phyloP scores from a whole-genome alignment of 2,888 invertebrate genomes.

The Melieria crassipennis region DNA sequence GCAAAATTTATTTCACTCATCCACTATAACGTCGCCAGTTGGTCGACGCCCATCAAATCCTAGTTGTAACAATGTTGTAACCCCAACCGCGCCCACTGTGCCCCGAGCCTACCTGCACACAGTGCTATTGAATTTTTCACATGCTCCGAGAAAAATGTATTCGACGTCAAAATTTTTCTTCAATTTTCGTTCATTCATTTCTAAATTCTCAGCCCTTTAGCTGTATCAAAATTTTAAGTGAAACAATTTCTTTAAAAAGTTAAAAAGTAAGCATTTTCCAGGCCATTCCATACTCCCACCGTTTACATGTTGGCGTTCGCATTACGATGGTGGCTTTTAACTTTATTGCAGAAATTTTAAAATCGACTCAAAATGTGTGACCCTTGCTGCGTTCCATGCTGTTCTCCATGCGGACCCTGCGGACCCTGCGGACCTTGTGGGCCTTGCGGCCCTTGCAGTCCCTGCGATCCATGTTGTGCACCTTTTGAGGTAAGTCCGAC shows the following conservation, averaged over 20 bases:
- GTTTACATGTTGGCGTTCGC: too few relatives aligned
- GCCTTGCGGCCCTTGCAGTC: constrained; percentile 52
- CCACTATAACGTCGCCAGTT: too few relatives aligned
- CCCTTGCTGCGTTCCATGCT: constrained; percentile 51
- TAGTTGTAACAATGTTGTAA: too few relatives aligned
- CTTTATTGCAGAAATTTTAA: constrained; percentile 41
- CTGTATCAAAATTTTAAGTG: constrained; percentile 50
- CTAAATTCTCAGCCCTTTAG: constrained; percentile 48
- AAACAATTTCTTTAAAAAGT: constrained; percentile 42
- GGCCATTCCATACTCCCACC: too few relatives aligned
- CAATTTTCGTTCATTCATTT: constrained; percentile 46
- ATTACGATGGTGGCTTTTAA: background rate
- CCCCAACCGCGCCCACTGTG: too few relatives aligned
- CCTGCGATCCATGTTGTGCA: constrained; percentile 61
- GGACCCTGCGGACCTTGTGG: constrained; percentile 47
- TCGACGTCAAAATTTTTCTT: constrained; percentile 30
- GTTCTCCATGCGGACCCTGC: constrained; percentile 45
- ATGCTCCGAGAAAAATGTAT: constrained; percentile 18
- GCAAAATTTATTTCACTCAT: too few relatives aligned
- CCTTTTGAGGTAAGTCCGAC: constrained; percentile 59
- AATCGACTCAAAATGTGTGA: constrained; percentile 52
- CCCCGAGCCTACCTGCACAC: too few relatives aligned
- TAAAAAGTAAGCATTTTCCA: constrained; percentile 37
- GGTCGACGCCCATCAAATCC: too few relatives aligned
- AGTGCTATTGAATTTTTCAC: background rate